These are phyloP conservation scores for Danio aesculapii DNA, from an alignment of 2,797 vertebrate genomes.

Conservation along the genomic window DNA sequence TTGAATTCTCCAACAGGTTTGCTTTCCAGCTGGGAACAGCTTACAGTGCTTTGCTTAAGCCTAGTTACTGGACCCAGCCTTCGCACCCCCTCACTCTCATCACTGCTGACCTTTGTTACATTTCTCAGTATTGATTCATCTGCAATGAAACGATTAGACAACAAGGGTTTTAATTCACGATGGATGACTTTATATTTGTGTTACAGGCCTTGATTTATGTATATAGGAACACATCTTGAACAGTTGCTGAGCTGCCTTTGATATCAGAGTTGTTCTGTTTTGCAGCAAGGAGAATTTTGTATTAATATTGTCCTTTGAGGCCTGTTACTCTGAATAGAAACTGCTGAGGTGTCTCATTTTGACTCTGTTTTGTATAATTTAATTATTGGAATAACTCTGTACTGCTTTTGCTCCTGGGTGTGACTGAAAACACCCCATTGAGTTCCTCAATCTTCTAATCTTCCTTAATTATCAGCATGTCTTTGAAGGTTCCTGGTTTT, in stretches of 20 bases:
- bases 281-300: neutral
- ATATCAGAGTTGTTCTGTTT: neutral
- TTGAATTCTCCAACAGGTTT: too few species aligned
- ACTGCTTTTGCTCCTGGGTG: neutral
- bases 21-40: too few species aligned
- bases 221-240: slow-evolving; percentile 27
- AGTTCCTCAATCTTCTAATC: neutral
- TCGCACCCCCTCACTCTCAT: too few species aligned
- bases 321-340: neutral
- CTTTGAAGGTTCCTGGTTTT: neutral
- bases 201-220: slow-evolving; percentile 19
- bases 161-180: slow-evolving; percentile 23
- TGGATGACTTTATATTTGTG: neutral
- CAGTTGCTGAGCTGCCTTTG: neutral
- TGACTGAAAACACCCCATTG: neutral
- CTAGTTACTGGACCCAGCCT: too few species aligned
- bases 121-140: too few species aligned
- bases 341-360: too few species aligned
- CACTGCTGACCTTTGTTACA: too few species aligned
- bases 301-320: too few species aligned
- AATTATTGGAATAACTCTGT: neutral
- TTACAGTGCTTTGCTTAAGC: too few species aligned
- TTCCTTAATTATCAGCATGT: neutral
- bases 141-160: too few species aligned
- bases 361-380: slow-evolving; percentile 10